Evolutionary conservation across 2,888 invertebrate genomes (phyloP).

Genomic region (Adelphocoris suturalis): DNA sequence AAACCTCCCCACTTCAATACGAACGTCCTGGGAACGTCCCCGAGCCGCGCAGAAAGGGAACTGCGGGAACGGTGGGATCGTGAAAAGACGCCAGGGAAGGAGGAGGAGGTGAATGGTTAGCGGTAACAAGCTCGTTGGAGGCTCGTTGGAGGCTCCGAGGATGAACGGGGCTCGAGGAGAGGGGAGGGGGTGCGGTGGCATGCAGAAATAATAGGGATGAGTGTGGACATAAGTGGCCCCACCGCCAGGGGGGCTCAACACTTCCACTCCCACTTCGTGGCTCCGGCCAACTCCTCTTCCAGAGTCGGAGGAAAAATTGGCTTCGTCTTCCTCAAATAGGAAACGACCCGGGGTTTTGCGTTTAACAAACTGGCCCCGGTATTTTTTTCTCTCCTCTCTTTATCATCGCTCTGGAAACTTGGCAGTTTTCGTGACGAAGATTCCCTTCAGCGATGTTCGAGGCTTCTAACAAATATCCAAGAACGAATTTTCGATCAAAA

Average conservation of each 20-base stretch:
- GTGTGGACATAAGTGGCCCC: conserved; percentile 70
- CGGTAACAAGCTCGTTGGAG: conserved; percentile 65
- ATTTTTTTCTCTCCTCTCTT: background rate
- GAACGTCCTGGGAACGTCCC: background rate
- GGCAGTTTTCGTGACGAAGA: background rate
- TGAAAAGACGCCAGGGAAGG: background rate
- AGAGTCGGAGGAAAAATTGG: conserved; percentile 23
- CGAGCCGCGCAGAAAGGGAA: background rate
- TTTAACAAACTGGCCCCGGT: background rate
- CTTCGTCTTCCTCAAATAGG: conserved; percentile 36
- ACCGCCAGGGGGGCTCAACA: conserved; percentile 63
- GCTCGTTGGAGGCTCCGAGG: background rate
- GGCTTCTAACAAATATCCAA: no score
- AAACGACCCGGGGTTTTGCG: conserved; percentile 12
- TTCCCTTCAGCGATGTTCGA: background rate
- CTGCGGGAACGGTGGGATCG: background rate
- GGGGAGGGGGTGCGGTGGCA: conserved; percentile 59
- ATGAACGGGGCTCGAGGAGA: background rate
- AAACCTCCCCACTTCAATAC: background rate
- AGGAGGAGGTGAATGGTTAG: conserved; percentile 56
- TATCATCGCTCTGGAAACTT: background rate
- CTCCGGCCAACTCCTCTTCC: background rate
- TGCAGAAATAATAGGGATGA: conserved; percentile 71
- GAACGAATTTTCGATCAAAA: no score
- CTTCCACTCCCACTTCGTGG: conserved; percentile 31